A percentile compares a stretch with the other conserved stretches of the same genome.
These are phyloP conservation scores for Suricata suricatta DNA, from an alignment of 2,113 vertebrate genomes.

Conservation along the genomic window DNA sequence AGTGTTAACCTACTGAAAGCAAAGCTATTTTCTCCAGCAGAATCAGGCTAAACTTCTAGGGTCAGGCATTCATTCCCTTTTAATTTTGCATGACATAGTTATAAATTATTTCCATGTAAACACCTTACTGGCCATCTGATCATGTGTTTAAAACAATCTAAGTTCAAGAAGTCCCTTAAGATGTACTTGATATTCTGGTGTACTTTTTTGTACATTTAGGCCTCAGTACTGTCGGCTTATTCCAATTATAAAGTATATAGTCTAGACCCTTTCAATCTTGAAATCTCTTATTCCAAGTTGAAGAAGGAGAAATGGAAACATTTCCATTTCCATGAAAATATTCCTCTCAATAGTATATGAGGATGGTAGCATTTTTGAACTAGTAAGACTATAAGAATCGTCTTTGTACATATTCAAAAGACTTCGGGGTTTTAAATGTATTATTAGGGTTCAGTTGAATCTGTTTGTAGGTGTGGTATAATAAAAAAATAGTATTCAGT, in stretches of 20 bases:
- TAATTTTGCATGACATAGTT: background rate
- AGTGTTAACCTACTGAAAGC: background rate
- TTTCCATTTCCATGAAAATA: background rate
- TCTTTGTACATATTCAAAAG: background rate
- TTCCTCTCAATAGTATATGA: background rate
- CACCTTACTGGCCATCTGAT: background rate
- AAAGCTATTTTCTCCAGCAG: background rate
- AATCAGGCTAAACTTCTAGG: background rate
- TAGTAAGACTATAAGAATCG: background rate
- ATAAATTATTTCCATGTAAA: background rate
- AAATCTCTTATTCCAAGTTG: slow-evolving; percentile 19
- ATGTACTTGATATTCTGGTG: background rate
- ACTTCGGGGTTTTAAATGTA: slow-evolving; percentile 12
- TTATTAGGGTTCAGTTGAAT: background rate
- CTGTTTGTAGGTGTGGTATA: background rate
- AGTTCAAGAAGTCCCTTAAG: background rate
- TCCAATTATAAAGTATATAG: background rate
- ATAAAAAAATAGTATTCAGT: background rate
- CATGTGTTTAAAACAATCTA: background rate
- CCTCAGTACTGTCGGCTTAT: background rate
- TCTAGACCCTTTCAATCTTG: background rate
- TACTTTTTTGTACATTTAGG: background rate
- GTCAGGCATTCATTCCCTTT: background rate
- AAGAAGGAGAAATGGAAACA: background rate
- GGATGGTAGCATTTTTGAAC: background rate